phyloP scores from a whole-genome alignment of 2,888 invertebrate species.

The Keiferia lycopersicella region DNA sequence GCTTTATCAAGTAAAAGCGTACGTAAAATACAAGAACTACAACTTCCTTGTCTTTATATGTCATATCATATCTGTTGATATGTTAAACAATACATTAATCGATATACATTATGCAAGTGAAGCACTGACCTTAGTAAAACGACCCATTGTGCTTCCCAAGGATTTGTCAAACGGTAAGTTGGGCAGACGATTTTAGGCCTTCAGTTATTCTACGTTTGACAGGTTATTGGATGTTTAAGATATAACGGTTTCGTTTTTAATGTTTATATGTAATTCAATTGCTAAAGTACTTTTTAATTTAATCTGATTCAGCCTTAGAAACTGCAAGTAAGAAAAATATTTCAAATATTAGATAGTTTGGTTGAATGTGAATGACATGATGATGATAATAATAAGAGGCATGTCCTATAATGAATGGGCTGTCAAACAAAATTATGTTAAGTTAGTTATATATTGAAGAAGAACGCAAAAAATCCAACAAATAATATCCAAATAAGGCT shows the following conservation, averaged over 20 bases:
- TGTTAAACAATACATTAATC: constrained; percentile 17
- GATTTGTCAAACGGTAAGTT: constrained; percentile 3
- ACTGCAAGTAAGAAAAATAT: too few relatives aligned
- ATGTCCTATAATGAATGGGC: too few relatives aligned
- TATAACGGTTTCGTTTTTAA: background rate
- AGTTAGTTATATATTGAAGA: too few relatives aligned
- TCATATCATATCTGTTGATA: background rate
- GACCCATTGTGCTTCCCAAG: constrained; percentile 30
- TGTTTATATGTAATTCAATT: background rate
- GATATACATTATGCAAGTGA: constrained; percentile 27
- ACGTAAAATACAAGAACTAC: background rate
- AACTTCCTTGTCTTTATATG: background rate
- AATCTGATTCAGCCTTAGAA: too few relatives aligned
- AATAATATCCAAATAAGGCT: too few relatives aligned
- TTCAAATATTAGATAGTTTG: too few relatives aligned
- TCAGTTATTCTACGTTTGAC: background rate
- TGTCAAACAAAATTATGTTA: too few relatives aligned
- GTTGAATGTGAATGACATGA: too few relatives aligned
- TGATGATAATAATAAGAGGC: too few relatives aligned
- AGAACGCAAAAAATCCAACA: too few relatives aligned
- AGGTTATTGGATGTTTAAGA: background rate
- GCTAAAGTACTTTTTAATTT: background rate
- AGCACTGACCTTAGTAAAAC: constrained; percentile 33
- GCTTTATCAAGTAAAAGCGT: constrained; percentile 1
- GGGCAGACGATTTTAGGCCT: background rate